Base-by-base conservation (phyloP, 2,113 vertebrate genomes). In the Holacanthus passer region DNA sequence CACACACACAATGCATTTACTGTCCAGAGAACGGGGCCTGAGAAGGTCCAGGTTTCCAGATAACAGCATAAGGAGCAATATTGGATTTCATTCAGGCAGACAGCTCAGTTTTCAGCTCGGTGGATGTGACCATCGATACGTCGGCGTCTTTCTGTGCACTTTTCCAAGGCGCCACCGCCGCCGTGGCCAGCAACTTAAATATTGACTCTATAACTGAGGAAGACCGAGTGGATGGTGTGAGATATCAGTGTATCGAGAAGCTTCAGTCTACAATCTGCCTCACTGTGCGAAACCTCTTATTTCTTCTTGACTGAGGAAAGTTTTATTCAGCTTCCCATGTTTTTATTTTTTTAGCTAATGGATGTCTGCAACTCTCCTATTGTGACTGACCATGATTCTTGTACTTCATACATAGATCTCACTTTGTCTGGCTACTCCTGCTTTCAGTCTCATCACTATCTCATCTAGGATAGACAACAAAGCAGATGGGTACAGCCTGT, bases 31-130 rank as follows among this genome's bases (percentile, higher is more conserved):
- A 27, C 8, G 9, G 19, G 7, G 17, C 53, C 48, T 17, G 39
- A 65, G 43, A 66, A 35, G 81, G 52, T 69, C 60, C 68, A 55
- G 45, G 31, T 70, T 45, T 63, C 43, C 43, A 31, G 77, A 67
- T 58, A 43, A 63, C 31, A 35, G 19, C 32, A 82, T 62, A 43
- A 39, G 4, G 3, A 74, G 35, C n/a, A 16, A 3, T 55, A 73
- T 55, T 83, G 37, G 67, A 79, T 62, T 87, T 56, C 45, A 68
- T 60, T 59, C 41, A 64, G 35, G 65, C 56, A 41, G 59, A 73
- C 24, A 8, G 24, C 45, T 27, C 27, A 31, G 64, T 87, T 67
- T 68, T 50, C 60, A 69, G 35, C 17, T 37, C n/a, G 0, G 45
- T n/a, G 45, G 52, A 22, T 31, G 14, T 37, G 55, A 43, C 10